A percentile compares a stretch with the other conserved stretches of the same genome.
phyloP scores from a whole-genome alignment of 35 echinoderm and acorn worm genomes.

The Eucidaris tribuloides region DNA sequence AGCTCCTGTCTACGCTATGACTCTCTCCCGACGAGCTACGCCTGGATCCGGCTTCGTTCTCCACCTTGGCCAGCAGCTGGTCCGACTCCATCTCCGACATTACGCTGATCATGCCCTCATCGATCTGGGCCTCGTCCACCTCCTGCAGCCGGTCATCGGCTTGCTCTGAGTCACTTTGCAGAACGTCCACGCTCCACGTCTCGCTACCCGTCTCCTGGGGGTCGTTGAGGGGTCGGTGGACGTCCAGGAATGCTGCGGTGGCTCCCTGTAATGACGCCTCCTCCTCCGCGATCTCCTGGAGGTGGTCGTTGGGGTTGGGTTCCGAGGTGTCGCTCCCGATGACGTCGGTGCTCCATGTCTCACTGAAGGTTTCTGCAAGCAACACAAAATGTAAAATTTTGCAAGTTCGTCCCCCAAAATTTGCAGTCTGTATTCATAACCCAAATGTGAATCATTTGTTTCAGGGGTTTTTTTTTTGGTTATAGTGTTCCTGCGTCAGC shows the following conservation, averaged over 20 bases:
- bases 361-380: slow-evolving; percentile 60
- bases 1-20: slow-evolving; percentile 74
- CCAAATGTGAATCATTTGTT: too few species aligned
- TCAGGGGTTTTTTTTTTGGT: too few species aligned
- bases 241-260: slow-evolving; percentile 37
- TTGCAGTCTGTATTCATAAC: too few species aligned
- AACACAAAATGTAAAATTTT: too few species aligned
- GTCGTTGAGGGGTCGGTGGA: slow-evolving; percentile 42
- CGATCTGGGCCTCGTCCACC: slow-evolving; percentile 67
- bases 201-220: slow-evolving; percentile 86
- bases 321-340: slow-evolving; percentile 88
- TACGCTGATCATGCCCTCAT: slow-evolving; percentile 21
- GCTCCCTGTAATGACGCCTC: slow-evolving; percentile 16
- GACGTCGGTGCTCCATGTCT: slow-evolving; percentile 98
- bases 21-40: slow-evolving; percentile 67
- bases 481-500: too few species aligned
- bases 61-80: slow-evolving; percentile 50
- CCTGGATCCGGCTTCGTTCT: slow-evolving; percentile 71
- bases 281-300: slow-evolving; percentile 86
- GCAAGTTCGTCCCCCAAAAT: too few species aligned
- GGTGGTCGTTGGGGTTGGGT: slow-evolving; percentile 81
- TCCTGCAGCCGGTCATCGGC: slow-evolving; percentile 67
- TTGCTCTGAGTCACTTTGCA: slow-evolving; percentile 81
- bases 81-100: slow-evolving; percentile 46
- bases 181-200: slow-evolving; percentile 96